Evolutionary conservation across 2,113 vertebrate genomes (phyloP).

Genomic region (Podilymbus podiceps): DNA sequence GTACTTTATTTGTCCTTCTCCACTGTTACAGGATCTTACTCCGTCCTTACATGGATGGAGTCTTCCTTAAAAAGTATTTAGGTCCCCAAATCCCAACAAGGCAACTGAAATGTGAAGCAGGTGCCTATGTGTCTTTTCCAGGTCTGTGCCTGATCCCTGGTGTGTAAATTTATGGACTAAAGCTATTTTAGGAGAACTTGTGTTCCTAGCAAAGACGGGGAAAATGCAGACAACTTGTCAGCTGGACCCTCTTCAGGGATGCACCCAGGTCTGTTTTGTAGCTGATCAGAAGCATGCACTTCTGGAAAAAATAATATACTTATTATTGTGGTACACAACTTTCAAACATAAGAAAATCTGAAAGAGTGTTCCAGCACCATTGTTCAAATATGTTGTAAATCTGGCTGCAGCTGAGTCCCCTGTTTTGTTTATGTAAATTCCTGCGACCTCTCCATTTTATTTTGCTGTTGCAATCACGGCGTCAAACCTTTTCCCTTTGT

Average conservation of each 20-base stretch:
- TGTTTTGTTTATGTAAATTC: not conserved
- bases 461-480: not conserved
- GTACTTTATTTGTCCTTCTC: not conserved
- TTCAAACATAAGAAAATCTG: not conserved
- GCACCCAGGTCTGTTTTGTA: not conserved
- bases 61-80: not conserved
- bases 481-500: not conserved
- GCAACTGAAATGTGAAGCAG: not conserved
- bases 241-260: not conserved
- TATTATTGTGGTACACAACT: accelerated
- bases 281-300: not conserved
- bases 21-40: accelerated
- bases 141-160: not conserved
- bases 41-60: not conserved
- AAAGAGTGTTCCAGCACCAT: not conserved
- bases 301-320: not conserved
- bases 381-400: not conserved
- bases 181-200: not conserved
- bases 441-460: not conserved
- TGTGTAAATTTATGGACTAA: not conserved
- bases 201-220: not conserved
- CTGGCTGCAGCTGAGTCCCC: accelerated
- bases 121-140: not conserved
- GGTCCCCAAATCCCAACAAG: not conserved
- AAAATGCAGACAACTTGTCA: not conserved